Evolutionary conservation across 2,113 vertebrate species (phyloP).

Genomic region (Eublepharis macularius): DNA sequence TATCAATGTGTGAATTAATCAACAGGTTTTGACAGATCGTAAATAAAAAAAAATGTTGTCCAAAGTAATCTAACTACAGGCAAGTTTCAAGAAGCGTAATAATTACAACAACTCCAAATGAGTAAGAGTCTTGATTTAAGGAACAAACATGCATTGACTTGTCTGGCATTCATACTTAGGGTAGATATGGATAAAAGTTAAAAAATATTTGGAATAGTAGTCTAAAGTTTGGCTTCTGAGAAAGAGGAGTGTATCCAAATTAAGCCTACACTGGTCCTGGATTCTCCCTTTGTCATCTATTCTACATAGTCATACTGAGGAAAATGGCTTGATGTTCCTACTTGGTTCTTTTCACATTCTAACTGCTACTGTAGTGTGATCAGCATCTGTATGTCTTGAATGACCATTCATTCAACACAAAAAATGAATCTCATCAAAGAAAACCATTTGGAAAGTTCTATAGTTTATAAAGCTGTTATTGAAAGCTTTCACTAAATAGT

Average conservation of each 20-base stretch:
- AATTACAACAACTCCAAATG: slow-evolving; percentile 19
- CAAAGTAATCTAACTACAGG: slow-evolving; percentile 45
- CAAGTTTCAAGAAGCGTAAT: slow-evolving; percentile 17
- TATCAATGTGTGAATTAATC: slow-evolving; percentile 41
- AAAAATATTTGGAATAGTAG: slow-evolving; percentile 7
- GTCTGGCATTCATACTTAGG: slow-evolving; percentile 5
- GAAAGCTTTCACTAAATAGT: slow-evolving; percentile 32
- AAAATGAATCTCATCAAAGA: slow-evolving; percentile 29
- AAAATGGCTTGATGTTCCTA: neutral
- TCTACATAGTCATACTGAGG: neutral
- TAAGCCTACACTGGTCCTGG: neutral
- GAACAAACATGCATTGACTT: slow-evolving; percentile 28
- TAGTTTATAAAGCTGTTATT: slow-evolving; percentile 15
- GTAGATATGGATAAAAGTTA: neutral
- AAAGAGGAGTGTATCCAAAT: neutral
- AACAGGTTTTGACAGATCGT: slow-evolving; percentile 2
- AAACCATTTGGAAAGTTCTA: slow-evolving; percentile 22
- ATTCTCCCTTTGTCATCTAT: neutral
- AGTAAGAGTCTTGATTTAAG: neutral
- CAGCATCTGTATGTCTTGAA: neutral
- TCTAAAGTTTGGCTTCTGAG: neutral
- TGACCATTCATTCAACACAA: neutral
- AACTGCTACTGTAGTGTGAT: slow-evolving; percentile 9
- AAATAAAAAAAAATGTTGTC: slow-evolving; percentile 23
- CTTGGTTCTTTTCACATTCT: neutral